A percentile compares a stretch with the other conserved stretches of the same genome.
Conservation (phyloP, 2,888 invertebrate species). For the Opisthograptis luteolata region DNA sequence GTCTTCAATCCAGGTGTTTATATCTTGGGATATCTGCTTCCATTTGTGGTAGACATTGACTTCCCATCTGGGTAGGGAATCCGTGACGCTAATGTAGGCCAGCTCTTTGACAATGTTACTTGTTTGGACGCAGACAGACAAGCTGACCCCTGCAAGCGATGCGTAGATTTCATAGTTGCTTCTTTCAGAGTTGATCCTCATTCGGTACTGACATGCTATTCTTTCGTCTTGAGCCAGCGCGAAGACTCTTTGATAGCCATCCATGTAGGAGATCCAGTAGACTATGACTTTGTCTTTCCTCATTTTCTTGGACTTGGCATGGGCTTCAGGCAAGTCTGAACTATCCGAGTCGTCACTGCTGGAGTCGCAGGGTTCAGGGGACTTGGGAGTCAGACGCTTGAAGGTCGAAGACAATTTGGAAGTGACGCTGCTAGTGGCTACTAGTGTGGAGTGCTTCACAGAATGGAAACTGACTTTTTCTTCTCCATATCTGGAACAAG, state of each 20-base stretch:
- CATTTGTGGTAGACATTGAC: constrained; percentile 91
- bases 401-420: constrained; percentile 83
- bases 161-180: constrained; percentile 88
- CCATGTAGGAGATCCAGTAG: constrained; percentile 92
- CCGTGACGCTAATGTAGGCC: constrained; percentile 86
- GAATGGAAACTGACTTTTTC: constrained; percentile 90
- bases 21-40: constrained; percentile 90
- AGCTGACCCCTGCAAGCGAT: constrained; percentile 88
- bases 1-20: constrained; percentile 93
- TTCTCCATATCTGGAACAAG: constrained; percentile 83
- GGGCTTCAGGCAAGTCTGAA: constrained; percentile 72
- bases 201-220: constrained; percentile 85
- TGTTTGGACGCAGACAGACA: constrained; percentile 83
- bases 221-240: constrained; percentile 91
- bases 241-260: constrained; percentile 89
- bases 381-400: constrained; percentile 79
- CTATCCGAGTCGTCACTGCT: constrained; percentile 86
- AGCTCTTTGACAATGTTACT: constrained; percentile 84
- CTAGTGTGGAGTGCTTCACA: constrained; percentile 82
- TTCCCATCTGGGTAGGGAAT: constrained; percentile 91
- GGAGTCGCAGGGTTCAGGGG: constrained; percentile 81
- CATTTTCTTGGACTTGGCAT: constrained; percentile 84
- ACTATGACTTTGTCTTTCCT: constrained; percentile 90
- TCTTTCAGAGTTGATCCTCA: constrained; percentile 86
- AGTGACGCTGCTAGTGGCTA: constrained; percentile 75